Conservation (phyloP, 2,797 vertebrate genomes). For the Arrhamphus sclerolepis region DNA sequence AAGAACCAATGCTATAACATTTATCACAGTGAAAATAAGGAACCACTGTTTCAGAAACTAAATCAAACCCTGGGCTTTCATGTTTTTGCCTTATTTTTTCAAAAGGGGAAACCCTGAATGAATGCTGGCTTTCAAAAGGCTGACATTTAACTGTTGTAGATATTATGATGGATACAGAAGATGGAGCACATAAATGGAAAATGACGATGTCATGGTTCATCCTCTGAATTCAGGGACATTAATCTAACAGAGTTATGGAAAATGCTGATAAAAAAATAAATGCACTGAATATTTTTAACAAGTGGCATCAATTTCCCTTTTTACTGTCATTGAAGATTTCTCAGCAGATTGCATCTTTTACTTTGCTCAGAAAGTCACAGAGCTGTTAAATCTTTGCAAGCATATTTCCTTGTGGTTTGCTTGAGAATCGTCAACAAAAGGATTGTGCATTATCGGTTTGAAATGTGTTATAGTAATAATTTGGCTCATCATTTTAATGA, state of each 20-base stretch:
- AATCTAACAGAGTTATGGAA: slow-evolving; percentile 66
- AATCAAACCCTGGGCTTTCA: slow-evolving; percentile 67
- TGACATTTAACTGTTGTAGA: slow-evolving; percentile 79
- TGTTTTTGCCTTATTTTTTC: slow-evolving; percentile 59
- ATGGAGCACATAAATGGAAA: slow-evolving; percentile 73
- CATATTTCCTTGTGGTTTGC: slow-evolving; percentile 54
- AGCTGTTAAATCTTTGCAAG: slow-evolving; percentile 52
- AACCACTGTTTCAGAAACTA: slow-evolving; percentile 67
- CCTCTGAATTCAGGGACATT: slow-evolving; percentile 66
- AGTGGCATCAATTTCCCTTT: slow-evolving; percentile 68
- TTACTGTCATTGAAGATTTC: slow-evolving; percentile 70
- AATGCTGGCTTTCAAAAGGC: slow-evolving; percentile 67
- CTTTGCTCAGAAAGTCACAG: slow-evolving; percentile 62
- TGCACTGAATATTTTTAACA: slow-evolving; percentile 63
- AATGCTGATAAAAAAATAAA: slow-evolving; percentile 72
- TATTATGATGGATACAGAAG: slow-evolving; percentile 71
- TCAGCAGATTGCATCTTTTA: slow-evolving; percentile 64
- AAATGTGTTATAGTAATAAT: no score
- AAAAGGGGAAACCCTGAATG: slow-evolving; percentile 57
- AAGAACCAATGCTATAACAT: slow-evolving; percentile 74
- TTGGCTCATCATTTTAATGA: no score
- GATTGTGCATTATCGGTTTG: slow-evolving; percentile 49
- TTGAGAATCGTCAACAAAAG: slow-evolving; percentile 54
- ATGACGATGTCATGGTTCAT: slow-evolving; percentile 73
- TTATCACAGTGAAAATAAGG: slow-evolving; percentile 75